These are phyloP conservation scores for Mactromeris polynyma DNA, from an alignment of 2,888 invertebrate genomes.

Conservation along the genomic window DNA sequence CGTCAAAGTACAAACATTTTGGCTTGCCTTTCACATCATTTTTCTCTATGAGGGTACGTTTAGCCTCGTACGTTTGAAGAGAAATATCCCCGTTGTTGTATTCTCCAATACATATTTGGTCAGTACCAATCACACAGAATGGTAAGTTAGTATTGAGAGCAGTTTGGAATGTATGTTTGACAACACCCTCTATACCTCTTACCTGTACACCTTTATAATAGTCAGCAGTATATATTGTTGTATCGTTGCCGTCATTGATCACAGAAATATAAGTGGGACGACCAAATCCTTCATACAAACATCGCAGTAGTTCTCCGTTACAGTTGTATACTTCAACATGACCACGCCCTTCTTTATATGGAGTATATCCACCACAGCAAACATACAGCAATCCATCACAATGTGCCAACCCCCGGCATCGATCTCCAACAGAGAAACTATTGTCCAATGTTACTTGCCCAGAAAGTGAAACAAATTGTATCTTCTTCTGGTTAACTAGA, in stretches of 20 bases:
- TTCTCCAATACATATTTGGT: not conserved
- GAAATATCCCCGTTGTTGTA: not conserved
- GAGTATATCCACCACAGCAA: slow-evolving; percentile 9
- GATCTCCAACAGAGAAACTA: not conserved
- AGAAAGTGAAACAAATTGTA: not conserved
- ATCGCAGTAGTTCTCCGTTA: not conserved
- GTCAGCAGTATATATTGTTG: not conserved
- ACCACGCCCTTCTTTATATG: not conserved
- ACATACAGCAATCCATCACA: slow-evolving; percentile 2
- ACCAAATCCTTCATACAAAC: not conserved
- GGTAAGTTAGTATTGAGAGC: not conserved
- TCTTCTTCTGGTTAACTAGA: not conserved
- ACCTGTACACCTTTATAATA: not conserved
- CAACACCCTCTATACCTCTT: not conserved
- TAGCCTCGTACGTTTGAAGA: not conserved
- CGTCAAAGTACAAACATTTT: not conserved
- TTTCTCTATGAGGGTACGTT: not conserved
- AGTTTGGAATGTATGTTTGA: not conserved
- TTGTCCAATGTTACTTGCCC: not conserved
- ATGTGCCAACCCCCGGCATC: not conserved
- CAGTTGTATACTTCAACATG: slow-evolving; percentile 7
- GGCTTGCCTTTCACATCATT: not conserved
- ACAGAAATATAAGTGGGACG: not conserved
- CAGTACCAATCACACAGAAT: not conserved
- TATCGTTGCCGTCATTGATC: not conserved